Base-by-base conservation (phyloP, 2,113 vertebrate genomes). In the Poeciliopsis occidentalis region DNA sequence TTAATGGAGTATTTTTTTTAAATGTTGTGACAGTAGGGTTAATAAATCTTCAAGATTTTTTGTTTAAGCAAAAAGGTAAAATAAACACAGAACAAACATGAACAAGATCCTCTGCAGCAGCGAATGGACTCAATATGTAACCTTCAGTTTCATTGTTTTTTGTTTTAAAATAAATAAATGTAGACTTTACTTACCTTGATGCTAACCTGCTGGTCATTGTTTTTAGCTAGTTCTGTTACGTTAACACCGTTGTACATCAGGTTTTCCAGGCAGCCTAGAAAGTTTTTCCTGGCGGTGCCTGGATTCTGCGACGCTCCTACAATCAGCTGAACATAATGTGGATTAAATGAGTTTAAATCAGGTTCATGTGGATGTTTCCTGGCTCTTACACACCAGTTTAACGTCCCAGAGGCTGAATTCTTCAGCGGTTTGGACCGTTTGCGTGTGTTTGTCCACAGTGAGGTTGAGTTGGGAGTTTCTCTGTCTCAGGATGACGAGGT, bases 211-310 rank as follows among this genome's bases (percentile, higher is more conserved):
- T 91, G 92, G 68, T 88, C 71, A 8, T 93, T 92, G 62, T 88
- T 88, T 85, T 90, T 94, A 26, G 93, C 94, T 80, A 95, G 87
- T 64, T 95, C 92, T 78, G 97, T 96, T 89, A 98, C 85, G 60
- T 96, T 96, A 73, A 95, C 76, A 76, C 87, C 92, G 76, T 97
- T 97, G 89, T 94, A 96, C 81, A 94, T 92, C 83, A 98, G 93
- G 87, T 98, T 99, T 89, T 99, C 97, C 88, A 99, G 90, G 90
- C 98, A 99, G 60, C 98, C 98, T 24, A 95, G 92, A 85, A 99
- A 97, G 81, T 94, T 94, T 71, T 86, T 95, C 60, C 69, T 92
- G 69, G 91, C 87, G 22, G 87, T 72, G 30, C 80, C 89, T 8
- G 71, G 27, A 76, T 92, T 93, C 85, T 94, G 92, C 67, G 92